Evolutionary conservation across 2,888 invertebrate species (phyloP).

Genomic region (Cylloceria caligata): DNA sequence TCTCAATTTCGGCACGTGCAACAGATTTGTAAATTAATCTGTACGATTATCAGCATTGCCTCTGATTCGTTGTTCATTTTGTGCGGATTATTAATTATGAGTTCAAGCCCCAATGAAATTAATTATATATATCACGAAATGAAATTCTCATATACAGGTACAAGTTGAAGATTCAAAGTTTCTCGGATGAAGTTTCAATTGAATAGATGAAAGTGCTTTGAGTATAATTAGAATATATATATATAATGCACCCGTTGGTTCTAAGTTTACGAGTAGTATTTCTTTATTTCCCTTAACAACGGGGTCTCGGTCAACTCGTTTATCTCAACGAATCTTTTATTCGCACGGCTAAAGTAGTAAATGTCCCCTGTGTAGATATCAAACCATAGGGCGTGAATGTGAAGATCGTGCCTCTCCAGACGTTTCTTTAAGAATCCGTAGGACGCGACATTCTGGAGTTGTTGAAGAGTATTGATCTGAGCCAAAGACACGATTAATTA

Average conservation of each 20-base stretch:
- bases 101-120: constrained; percentile 10
- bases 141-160: constrained; percentile 49
- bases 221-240: not conserved
- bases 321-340: constrained; percentile 94
- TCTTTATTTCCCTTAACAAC: constrained; percentile 91
- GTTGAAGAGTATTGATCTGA: constrained; percentile 94
- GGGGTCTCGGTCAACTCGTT: constrained; percentile 92
- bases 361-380: constrained; percentile 98
- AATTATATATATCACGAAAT: constrained; percentile 30
- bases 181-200: constrained; percentile 7
- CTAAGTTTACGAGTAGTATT: constrained; percentile 89
- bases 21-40: constrained; percentile 38
- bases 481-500: not conserved
- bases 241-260: not conserved
- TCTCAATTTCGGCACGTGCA: constrained; percentile 1
- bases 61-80: constrained; percentile 36
- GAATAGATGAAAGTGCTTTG: not conserved
- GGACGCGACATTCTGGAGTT: constrained; percentile 96
- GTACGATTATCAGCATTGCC: constrained; percentile 27
- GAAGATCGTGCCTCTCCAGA: constrained; percentile 92
- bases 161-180: constrained; percentile 16
- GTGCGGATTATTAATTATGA: constrained; percentile 16
- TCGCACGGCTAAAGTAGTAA: constrained; percentile 95
- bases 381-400: constrained; percentile 98
- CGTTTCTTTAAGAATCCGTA: constrained; percentile 95